Percentiles rank a stretch among this genome's conserved stretches.
These are phyloP conservation scores for Nothobranchius furzeri DNA, from an alignment of 2,113 vertebrate genomes.

Conservation along the genomic window DNA sequence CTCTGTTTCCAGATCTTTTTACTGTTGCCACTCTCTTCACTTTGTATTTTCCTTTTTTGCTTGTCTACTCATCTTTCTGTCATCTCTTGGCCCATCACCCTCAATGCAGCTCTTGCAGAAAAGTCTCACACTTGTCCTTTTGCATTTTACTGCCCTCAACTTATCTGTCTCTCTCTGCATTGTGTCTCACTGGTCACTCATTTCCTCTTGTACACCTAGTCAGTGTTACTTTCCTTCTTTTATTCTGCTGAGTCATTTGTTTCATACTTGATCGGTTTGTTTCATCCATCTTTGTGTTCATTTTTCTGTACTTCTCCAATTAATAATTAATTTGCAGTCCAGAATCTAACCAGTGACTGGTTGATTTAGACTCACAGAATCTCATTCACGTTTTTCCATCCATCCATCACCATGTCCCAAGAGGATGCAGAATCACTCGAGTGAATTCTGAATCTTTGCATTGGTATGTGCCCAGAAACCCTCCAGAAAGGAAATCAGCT, in stretches of 20 bases:
- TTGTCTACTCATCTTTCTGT: conserved; percentile 37
- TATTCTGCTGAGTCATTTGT: not conserved
- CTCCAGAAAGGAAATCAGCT: no score
- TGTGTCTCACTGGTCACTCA: conserved; percentile 11
- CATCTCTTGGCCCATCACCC: conserved; percentile 23
- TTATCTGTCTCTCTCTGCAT: conserved; percentile 18
- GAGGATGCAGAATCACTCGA: not conserved
- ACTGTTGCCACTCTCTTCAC: conserved; percentile 14
- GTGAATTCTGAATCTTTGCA: no score
- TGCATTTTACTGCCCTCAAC: conserved; percentile 29
- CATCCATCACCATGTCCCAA: not conserved
- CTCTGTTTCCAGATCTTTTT: conserved; percentile 48
- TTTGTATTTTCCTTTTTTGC: conserved; percentile 27
- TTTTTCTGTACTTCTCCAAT: not conserved
- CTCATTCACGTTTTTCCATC: not conserved
- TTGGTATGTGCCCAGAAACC: no score
- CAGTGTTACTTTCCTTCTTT: conserved; percentile 18
- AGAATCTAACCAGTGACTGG: not conserved
- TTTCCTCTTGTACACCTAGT: conserved; percentile 7
- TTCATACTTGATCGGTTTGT: conserved; percentile 19
- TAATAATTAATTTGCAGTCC: not conserved
- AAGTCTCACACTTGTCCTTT: conserved; percentile 51
- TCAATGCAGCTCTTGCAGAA: conserved; percentile 17
- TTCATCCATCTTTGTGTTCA: not conserved
- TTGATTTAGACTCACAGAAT: not conserved